These are phyloP conservation scores for Andricus curvator DNA, from an alignment of 2,888 invertebrate species.

Conservation along the genomic window DNA sequence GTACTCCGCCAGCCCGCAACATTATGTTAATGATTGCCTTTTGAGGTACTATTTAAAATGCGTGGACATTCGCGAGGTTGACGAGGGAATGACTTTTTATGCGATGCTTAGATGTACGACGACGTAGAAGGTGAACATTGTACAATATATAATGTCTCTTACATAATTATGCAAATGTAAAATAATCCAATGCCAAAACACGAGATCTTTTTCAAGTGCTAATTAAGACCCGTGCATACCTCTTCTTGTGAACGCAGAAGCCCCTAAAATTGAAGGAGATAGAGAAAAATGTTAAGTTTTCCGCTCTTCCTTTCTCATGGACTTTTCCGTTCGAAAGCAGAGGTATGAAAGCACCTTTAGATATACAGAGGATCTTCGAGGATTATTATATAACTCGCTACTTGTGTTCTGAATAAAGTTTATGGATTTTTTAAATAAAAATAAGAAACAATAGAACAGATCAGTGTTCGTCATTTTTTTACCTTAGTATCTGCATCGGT, in stretches of 20 bases:
- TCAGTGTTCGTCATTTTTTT: neutral
- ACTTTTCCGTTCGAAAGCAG: neutral
- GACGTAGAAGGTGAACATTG: conserved; percentile 13
- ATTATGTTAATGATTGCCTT: neutral
- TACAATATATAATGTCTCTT: conserved; percentile 19
- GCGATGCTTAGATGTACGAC: conserved; percentile 14
- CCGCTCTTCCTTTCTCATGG: too few species aligned
- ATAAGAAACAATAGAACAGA: conserved; percentile 19
- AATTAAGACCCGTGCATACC: neutral
- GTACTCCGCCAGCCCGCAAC: neutral
- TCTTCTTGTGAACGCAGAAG: neutral
- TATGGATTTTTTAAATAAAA: conserved; percentile 37
- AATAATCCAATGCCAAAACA: conserved; percentile 34
- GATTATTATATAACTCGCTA: conserved; percentile 14
- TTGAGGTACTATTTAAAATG: neutral
- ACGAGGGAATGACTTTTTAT: conserved; percentile 11
- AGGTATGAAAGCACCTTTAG: too few species aligned
- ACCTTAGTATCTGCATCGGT: neutral
- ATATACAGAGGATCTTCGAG: conserved; percentile 20
- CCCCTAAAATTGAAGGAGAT: neutral
- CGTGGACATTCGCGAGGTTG: neutral
- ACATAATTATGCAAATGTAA: conserved; percentile 31
- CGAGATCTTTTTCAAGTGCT: neutral
- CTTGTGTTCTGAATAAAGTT: conserved; percentile 37
- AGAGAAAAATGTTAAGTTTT: too few species aligned